Percentiles rank a stretch among this genome's conserved stretches.
These are phyloP conservation scores for Nephrotoma flavescens DNA, from an alignment of 2,888 invertebrate genomes.

Conservation along the genomic window DNA sequence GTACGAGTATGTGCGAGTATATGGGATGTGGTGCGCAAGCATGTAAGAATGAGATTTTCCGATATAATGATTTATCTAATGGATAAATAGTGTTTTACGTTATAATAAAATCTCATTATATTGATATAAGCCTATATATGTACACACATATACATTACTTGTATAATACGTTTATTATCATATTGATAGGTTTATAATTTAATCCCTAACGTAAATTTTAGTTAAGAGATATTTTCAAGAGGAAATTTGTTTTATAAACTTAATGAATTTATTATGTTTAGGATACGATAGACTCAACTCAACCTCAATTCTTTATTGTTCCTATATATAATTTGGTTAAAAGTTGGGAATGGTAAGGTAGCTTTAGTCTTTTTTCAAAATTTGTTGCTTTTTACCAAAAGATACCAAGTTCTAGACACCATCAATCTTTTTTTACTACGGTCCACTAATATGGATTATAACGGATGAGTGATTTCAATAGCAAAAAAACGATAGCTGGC, in stretches of 20 bases:
- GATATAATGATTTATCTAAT: not conserved
- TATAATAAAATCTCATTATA: not conserved
- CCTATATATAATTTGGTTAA: too few species aligned
- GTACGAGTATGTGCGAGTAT: not conserved
- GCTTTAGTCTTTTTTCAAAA: too few species aligned
- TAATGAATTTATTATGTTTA: not conserved
- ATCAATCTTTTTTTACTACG: too few species aligned
- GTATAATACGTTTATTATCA: not conserved
- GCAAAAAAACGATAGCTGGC: too few species aligned
- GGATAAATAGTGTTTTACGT: not conserved
- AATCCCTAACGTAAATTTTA: not conserved
- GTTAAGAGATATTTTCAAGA: not conserved
- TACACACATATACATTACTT: not conserved
- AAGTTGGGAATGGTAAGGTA: too few species aligned
- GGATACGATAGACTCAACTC: not conserved
- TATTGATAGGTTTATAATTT: not conserved
- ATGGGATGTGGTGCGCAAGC: too few species aligned
- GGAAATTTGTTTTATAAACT: not conserved
- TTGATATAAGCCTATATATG: not conserved
- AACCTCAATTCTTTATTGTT: too few species aligned
- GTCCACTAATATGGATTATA: too few species aligned
- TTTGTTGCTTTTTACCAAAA: too few species aligned
- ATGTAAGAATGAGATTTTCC: not conserved
- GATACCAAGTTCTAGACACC: too few species aligned
- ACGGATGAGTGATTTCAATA: too few species aligned